A percentile compares a stretch with the other conserved stretches of the same genome.
These are phyloP conservation scores for Campoplex capitator DNA, from an alignment of 2,888 invertebrate species.

Conservation along the genomic window DNA sequence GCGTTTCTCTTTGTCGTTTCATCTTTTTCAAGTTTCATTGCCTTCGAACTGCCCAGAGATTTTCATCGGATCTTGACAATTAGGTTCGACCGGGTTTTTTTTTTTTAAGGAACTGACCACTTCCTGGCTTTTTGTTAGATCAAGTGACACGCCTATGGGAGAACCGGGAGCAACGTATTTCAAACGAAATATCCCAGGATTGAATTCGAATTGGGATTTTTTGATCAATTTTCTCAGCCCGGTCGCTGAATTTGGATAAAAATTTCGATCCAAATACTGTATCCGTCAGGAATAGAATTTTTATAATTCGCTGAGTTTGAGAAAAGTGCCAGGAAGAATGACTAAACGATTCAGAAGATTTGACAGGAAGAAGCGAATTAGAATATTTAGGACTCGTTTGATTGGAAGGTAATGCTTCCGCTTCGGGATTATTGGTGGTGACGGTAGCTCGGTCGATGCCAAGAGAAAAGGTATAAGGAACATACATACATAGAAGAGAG, in stretches of 20 bases:
- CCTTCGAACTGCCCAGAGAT: not conserved
- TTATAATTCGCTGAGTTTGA: not conserved
- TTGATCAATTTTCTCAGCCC: not conserved
- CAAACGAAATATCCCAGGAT: no score
- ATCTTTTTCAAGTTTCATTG: not conserved
- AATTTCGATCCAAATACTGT: not conserved
- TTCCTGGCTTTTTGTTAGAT: no score
- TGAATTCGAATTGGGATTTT: no score
- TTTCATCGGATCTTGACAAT: not conserved
- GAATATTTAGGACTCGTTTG: not conserved
- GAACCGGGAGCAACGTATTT: no score
- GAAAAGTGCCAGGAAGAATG: no score
- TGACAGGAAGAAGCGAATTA: not conserved
- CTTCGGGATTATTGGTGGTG: slow-evolving; percentile 14
- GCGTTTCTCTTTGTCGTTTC: not conserved
- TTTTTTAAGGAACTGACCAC: no score
- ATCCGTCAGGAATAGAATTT: no score
- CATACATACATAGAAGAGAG: not conserved
- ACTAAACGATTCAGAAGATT: not conserved
- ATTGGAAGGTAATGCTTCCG: slow-evolving; percentile 2
- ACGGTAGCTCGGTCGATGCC: slow-evolving; percentile 46
- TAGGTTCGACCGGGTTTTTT: not conserved
- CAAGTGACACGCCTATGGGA: no score
- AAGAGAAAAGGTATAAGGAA: slow-evolving; percentile 2
- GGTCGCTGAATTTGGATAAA: not conserved